Percentiles rank a stretch among this genome's conserved stretches.
These are phyloP conservation scores for Poicephalus meyeri DNA, from an alignment of 2,113 vertebrate genomes.

Conservation along the genomic window DNA sequence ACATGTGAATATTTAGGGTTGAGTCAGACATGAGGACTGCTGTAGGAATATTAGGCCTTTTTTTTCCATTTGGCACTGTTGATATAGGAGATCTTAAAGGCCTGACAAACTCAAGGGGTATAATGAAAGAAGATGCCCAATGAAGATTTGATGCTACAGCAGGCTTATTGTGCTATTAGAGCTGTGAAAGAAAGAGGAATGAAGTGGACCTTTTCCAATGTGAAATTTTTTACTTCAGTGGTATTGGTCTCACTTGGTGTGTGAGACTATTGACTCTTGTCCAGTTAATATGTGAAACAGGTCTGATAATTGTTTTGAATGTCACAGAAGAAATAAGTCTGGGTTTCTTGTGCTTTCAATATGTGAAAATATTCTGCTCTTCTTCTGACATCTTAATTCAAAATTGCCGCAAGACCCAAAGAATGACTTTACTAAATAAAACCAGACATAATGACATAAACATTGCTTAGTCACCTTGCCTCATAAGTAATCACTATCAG, in stretches of 20 bases:
- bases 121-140: not conserved
- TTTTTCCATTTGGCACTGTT: not conserved
- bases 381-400: not conserved
- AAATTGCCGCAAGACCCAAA: not conserved
- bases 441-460: not conserved
- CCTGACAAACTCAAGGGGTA: accelerated
- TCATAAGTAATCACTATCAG: not conserved
- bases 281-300: not conserved
- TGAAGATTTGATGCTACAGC: not conserved
- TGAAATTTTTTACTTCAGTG: not conserved
- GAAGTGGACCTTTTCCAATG: not conserved
- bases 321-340: not conserved
- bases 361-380: not conserved
- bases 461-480: accelerated
- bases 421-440: not conserved
- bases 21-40: not conserved
- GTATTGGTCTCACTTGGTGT: not conserved
- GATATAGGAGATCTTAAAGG: not conserved
- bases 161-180: not conserved
- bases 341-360: not conserved
- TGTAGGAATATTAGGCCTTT: not conserved
- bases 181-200: not conserved
- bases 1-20: not conserved
- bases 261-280: not conserved
- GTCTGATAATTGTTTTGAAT: not conserved